These are phyloP conservation scores for Hozukius guyotensis DNA, from an alignment of 2,797 vertebrate genomes.

Conservation along the genomic window DNA sequence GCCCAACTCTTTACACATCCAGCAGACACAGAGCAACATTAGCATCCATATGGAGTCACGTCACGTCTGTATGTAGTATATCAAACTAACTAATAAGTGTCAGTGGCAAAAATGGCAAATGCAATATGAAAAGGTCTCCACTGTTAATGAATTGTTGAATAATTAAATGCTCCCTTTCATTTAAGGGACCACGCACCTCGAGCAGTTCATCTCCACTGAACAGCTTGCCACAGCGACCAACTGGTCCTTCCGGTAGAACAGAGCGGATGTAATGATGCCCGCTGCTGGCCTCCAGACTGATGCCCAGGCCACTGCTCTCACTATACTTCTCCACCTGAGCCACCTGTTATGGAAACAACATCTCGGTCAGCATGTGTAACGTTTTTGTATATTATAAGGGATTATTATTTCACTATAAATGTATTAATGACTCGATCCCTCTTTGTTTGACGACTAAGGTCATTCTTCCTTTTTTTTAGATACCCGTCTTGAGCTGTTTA, in stretches of 20 bases:
- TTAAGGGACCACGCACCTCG: constrained; percentile 83
- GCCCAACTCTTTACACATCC: not conserved
- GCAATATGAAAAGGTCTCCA: not conserved
- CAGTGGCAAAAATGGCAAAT: not conserved
- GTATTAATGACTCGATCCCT: not conserved
- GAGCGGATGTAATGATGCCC: constrained; percentile 97
- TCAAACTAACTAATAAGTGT: not conserved
- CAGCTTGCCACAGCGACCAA: constrained; percentile 90
- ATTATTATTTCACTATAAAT: not conserved
- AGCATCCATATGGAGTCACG: not conserved
- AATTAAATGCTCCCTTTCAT: not conserved
- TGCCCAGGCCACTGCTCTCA: constrained; percentile 94
- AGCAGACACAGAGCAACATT: not conserved
- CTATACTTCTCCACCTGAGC: constrained; percentile 94
- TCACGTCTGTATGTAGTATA: not conserved
- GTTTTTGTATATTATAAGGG: not conserved
- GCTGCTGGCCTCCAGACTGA: constrained; percentile 92
- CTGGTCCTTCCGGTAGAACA: constrained; percentile 94
- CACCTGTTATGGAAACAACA: constrained; percentile 80
- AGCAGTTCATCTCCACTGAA: constrained; percentile 96
- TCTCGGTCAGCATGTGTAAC: not conserved
- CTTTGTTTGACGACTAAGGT: not conserved
- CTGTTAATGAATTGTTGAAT: not conserved
- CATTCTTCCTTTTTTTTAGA: not conserved
- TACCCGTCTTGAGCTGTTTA: not conserved